Evolutionary conservation across 1,140 invertebrate genomes (phyloP), one percentile per base, ranked within the genome.

Genomic region (Oedothorax gibbosus): DNA sequence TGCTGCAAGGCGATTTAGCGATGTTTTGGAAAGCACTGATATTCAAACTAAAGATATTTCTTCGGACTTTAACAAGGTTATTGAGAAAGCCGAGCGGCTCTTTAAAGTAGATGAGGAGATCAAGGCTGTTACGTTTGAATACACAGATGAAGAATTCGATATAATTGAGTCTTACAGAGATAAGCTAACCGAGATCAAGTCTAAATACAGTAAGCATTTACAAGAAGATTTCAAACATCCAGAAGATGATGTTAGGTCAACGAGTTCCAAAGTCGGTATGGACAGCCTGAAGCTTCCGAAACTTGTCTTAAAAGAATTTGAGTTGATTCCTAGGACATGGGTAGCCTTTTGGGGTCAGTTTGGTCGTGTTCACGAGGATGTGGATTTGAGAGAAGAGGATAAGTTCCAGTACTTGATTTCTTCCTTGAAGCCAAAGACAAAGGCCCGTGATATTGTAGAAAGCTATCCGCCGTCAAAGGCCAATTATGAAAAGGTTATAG

Each of bases 331-430:
- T 9, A 35, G 72, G 62, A 35, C 18, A 12, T 76, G 20, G 20
- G 72, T 76, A 49, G 18, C 72, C 0, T 76, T 76, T 35, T 62
- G 72, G 54, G 56, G 12, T 2, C 12, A 76, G n/a, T 76, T 76
- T 76, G 21, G 56, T 60, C 6, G 11, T 6, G 21, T 62, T 76
- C 18, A 49, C 7, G 56, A 76, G 0, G 56, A 49, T 56, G 54
- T 49, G n/a, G 50, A 49, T 35, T 5, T 68, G 50, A 68, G 35
- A 49, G 66, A 68, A 49, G 21, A 76, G 35, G 20, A 49, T 15
- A 76, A 76, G 7, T 76, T 76, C 49, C 18, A 76, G 15, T 60
- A 76, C 49, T 35, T 76, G 56, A 12, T 76, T 8, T 62, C 20
- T 4, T 62, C 20, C 2, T 8, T 76, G 15, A 76, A 76, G n/a